Conservation (phyloP, 1,140 invertebrate species). For the Camponotus pennsylvanicus region DNA sequence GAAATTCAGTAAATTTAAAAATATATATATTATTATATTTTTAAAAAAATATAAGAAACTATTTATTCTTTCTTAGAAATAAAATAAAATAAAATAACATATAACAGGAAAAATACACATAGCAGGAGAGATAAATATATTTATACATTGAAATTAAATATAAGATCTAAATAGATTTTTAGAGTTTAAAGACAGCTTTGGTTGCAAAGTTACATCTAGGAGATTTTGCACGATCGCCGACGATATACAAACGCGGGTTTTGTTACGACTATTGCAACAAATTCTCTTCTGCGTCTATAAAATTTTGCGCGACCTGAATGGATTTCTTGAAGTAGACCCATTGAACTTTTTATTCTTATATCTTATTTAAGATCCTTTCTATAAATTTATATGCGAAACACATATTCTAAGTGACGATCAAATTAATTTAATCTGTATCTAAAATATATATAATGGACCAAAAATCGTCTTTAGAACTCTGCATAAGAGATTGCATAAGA, state of each 20-base stretch:
- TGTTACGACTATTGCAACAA: background rate
- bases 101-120: background rate
- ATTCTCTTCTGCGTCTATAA: conserved; percentile 24
- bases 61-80: background rate
- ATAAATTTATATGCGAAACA: conserved; percentile 1
- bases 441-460: conserved; percentile 46
- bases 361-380: background rate
- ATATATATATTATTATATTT: background rate
- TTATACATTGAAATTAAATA: background rate
- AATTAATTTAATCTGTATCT: background rate
- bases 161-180: background rate
- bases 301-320: conserved; percentile 25
- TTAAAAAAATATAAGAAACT: background rate
- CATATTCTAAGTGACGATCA: conserved; percentile 30
- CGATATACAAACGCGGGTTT: conserved; percentile 38
- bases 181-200: background rate
- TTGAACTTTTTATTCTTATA: conserved; percentile 20
- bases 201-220: background rate
- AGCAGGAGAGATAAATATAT: background rate
- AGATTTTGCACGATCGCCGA: conserved; percentile 6
- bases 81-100: background rate
- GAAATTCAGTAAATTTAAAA: background rate
- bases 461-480: conserved; percentile 7
- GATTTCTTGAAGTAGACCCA: conserved; percentile 19
- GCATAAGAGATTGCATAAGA: background rate